phyloP scores from a whole-genome alignment of 2,888 invertebrate species.

The Cheilosia pagana region DNA sequence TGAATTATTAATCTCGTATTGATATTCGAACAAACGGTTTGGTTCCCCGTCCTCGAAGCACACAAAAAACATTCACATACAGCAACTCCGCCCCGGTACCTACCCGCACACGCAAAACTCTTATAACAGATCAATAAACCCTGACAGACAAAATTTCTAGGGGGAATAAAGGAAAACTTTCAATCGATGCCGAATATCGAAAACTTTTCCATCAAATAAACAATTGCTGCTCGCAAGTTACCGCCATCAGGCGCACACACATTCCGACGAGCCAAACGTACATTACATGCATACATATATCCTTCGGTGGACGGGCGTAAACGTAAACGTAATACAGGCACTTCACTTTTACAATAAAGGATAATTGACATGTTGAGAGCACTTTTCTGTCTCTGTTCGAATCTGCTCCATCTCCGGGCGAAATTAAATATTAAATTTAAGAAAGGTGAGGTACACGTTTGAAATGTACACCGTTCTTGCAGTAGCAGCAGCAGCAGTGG shows the following conservation, averaged over 20 bases:
- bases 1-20: constrained; percentile 72
- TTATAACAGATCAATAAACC: constrained; percentile 61
- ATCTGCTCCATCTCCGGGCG: constrained; percentile 22
- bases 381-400: constrained; percentile 58
- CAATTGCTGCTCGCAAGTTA: constrained; percentile 55
- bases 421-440: constrained; percentile 75
- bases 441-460: constrained; percentile 60
- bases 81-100: neutral
- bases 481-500: neutral
- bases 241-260: constrained; percentile 9
- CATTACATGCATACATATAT: constrained; percentile 55
- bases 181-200: constrained; percentile 65
- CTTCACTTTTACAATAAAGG: constrained; percentile 72
- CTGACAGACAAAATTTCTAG: constrained; percentile 67
- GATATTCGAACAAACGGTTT: constrained; percentile 47
- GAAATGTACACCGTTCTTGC: constrained; percentile 59
- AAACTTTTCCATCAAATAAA: constrained; percentile 66
- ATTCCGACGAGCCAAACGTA: constrained; percentile 17
- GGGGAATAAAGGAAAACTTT: constrained; percentile 64
- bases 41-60: neutral
- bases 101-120: constrained; percentile 26
- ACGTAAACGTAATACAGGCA: constrained; percentile 41
- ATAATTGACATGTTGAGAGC: constrained; percentile 75
- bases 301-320: constrained; percentile 1
- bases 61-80: too few species aligned